Evolutionary conservation across 2,888 invertebrate genomes (phyloP).

Genomic region (Dasysyrphus albostriatus): DNA sequence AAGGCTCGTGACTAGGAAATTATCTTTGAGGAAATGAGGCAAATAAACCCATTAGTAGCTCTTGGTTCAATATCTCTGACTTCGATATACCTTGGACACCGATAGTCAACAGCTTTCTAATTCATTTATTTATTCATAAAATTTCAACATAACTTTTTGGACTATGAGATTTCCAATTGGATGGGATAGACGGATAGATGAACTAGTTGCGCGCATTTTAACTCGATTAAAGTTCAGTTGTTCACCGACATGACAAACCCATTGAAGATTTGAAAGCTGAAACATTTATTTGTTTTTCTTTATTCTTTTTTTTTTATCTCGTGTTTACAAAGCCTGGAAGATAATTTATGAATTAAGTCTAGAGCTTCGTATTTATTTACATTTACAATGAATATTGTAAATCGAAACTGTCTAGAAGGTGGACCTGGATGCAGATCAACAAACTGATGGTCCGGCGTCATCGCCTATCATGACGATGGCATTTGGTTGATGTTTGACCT

Average conservation of each 20-base stretch:
- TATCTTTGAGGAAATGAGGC: too few relatives aligned
- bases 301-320: neutral
- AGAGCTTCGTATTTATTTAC: constrained; percentile 42
- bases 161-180: too few relatives aligned
- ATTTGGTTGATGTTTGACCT: neutral
- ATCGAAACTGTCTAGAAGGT: constrained; percentile 3
- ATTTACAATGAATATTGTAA: constrained; percentile 28
- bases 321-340: neutral
- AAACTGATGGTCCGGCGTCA: neutral
- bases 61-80: too few relatives aligned
- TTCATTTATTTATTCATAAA: neutral
- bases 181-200: neutral
- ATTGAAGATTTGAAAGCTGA: constrained; percentile 8
- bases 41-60: too few relatives aligned
- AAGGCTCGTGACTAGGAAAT: too few relatives aligned
- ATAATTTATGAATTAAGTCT: constrained; percentile 35
- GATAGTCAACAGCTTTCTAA: neutral
- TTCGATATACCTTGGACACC: neutral
- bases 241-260: neutral
- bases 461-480: constrained; percentile 22
- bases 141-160: neutral
- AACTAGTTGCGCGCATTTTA: neutral
- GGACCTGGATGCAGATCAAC: neutral
- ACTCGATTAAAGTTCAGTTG: neutral
- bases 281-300: constrained; percentile 38